A percentile compares a stretch with the other conserved stretches of the same genome.
Evolutionary conservation across 2,888 invertebrate species (phyloP).

Genomic region (Acleris emargana): DNA sequence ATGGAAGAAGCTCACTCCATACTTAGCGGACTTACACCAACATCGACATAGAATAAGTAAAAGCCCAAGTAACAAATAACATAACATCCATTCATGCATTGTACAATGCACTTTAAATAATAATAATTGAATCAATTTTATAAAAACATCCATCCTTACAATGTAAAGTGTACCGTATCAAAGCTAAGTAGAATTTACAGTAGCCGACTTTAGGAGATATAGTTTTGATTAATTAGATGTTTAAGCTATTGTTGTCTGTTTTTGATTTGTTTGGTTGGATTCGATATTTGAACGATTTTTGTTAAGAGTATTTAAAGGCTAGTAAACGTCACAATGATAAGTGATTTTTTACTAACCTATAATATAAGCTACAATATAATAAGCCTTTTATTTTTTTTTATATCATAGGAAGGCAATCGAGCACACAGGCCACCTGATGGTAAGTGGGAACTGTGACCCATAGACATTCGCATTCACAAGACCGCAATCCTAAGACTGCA

Average conservation of each 20-base stretch:
- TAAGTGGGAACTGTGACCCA: too few species aligned
- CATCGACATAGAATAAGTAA: constrained; percentile 71
- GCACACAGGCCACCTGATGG: too few species aligned
- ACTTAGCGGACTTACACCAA: constrained; percentile 42
- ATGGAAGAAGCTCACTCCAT: constrained; percentile 49
- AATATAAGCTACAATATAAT: too few species aligned
- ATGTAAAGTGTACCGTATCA: neutral
- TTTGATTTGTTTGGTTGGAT: constrained; percentile 16
- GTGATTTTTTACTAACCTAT: too few species aligned
- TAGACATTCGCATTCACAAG: too few species aligned
- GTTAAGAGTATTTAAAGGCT: constrained; percentile 6
- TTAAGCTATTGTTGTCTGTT: constrained; percentile 17
- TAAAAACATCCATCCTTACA: constrained; percentile 36
- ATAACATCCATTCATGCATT: constrained; percentile 75
- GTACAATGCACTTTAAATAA: constrained; percentile 77
- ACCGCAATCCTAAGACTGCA: too few species aligned
- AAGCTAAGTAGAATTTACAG: neutral
- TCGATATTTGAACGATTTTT: constrained; percentile 18
- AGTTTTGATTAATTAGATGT: constrained; percentile 29
- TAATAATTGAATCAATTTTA: constrained; percentile 79
- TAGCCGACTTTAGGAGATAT: constrained; percentile 11
- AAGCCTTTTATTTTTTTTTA: too few species aligned
- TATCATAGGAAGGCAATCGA: too few species aligned
- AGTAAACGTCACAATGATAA: neutral
- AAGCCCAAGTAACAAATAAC: constrained; percentile 75